These are phyloP conservation scores for Masnerella sp. DNA, from an alignment of 2,888 invertebrate species.

Conservation along the genomic window DNA sequence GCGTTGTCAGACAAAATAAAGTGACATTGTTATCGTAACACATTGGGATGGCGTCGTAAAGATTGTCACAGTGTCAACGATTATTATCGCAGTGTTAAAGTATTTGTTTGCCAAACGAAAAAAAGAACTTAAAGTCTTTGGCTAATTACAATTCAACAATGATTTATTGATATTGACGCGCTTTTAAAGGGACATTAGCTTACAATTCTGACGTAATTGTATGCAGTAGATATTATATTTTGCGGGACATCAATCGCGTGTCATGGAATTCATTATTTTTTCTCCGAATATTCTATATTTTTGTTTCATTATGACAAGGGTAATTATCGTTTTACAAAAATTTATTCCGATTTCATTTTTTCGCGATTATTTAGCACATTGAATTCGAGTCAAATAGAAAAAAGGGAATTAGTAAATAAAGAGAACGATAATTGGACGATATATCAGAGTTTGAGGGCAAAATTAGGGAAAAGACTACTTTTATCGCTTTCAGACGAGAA, in stretches of 20 bases:
- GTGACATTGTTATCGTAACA: constrained; percentile 55
- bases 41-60: constrained; percentile 43
- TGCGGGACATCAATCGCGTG: constrained; percentile 19
- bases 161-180: constrained; percentile 44
- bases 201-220: constrained; percentile 12
- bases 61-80: constrained; percentile 46
- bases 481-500: no score
- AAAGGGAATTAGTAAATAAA: no score
- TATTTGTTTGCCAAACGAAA: constrained; percentile 43
- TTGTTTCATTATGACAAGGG: not conserved
- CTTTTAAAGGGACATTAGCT: constrained; percentile 23
- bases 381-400: no score
- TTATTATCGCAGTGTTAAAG: constrained; percentile 24
- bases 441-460: no score
- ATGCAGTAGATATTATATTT: constrained; percentile 28
- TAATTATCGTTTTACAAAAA: no score
- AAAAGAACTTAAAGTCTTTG: constrained; percentile 26
- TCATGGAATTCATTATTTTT: not conserved
- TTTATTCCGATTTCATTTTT: no score
- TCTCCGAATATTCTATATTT: constrained; percentile 1
- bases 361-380: no score
- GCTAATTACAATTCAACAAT: constrained; percentile 21
- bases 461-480: no score
- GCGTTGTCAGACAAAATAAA: constrained; percentile 59
- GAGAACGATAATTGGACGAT: no score